Conservation (phyloP, 1,140 invertebrate genomes). For the Homarus americanus region DNA sequence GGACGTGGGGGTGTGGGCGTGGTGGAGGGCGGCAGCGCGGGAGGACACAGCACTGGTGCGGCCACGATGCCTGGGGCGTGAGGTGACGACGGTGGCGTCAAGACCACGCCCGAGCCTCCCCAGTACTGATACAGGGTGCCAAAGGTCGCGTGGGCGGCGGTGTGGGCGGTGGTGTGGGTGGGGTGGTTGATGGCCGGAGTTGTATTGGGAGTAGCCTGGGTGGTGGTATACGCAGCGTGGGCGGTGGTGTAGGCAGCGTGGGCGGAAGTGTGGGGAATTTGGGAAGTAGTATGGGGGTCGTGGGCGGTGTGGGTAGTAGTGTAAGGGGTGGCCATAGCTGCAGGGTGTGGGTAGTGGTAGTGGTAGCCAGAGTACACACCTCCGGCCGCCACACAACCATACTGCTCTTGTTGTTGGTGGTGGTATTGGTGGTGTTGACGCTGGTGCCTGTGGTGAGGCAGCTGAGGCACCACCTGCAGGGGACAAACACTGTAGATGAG, state of each 20-base stretch:
- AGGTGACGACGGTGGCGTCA: conserved; percentile 54
- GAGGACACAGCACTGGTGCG: conserved; percentile 52
- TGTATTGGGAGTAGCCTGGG: not conserved
- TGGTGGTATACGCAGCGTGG: not conserved
- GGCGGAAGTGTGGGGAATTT: not conserved
- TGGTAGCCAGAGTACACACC: not conserved
- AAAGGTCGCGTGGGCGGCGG: not conserved
- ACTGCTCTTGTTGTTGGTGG: conserved; percentile 19
- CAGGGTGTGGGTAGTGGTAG: conserved; percentile 18
- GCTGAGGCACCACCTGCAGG: not conserved
- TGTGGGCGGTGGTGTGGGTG: not conserved
- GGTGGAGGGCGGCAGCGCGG: conserved; percentile 14
- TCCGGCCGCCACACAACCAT: not conserved
- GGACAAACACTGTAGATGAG: too few relatives aligned
- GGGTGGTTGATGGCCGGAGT: not conserved
- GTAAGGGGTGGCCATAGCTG: not conserved
- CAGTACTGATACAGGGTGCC: conserved; percentile 56
- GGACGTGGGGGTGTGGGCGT: conserved; percentile 11
- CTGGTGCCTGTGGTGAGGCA: not conserved
- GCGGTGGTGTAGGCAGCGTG: not conserved
- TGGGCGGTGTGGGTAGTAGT: not conserved
- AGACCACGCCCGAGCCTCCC: conserved; percentile 40
- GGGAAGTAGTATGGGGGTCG: not conserved
- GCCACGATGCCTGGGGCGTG: conserved; percentile 42
- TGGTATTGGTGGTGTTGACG: not conserved